phyloP scores from a whole-genome alignment of 2,888 invertebrate genomes.

The Caenorhabditis virilis region DNA sequence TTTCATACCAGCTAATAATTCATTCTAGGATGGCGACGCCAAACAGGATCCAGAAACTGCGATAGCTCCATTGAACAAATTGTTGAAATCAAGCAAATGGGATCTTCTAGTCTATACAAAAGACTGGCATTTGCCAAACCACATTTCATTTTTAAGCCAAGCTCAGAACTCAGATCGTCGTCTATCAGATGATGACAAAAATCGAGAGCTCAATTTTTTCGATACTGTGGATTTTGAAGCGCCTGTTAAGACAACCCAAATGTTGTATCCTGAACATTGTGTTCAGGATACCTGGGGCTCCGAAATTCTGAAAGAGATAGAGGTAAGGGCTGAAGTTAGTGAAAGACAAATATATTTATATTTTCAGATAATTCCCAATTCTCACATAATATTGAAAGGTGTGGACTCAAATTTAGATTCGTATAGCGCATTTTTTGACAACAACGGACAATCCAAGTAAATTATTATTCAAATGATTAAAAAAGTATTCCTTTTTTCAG shows the following conservation, averaged over 20 bases:
- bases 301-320: slow-evolving; percentile 84
- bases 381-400: slow-evolving; percentile 72
- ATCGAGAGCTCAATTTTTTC: not conserved
- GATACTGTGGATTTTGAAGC: not conserved
- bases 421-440: slow-evolving; percentile 98
- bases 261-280: slow-evolving; percentile 91
- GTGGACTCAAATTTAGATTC: slow-evolving; percentile 93
- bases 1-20: too few relatives aligned
- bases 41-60: not conserved
- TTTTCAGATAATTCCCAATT: slow-evolving; percentile 11
- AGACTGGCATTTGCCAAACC: not conserved
- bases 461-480: too few relatives aligned
- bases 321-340: not conserved
- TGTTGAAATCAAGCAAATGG: not conserved
- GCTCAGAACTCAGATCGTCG: not conserved
- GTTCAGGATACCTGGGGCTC: slow-evolving; percentile 94
- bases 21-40: not conserved
- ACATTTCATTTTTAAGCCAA: not conserved
- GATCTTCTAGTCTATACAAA: not conserved
- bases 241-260: not conserved
- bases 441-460: slow-evolving; percentile 84
- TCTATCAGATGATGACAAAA: not conserved
- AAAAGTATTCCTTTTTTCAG: too few relatives aligned
- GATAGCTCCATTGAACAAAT: not conserved
- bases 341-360: too few relatives aligned